Percentiles rank a stretch among this genome's conserved stretches.
phyloP scores from a whole-genome alignment of 2,888 invertebrate species.

The Diplazon laetatorius region DNA sequence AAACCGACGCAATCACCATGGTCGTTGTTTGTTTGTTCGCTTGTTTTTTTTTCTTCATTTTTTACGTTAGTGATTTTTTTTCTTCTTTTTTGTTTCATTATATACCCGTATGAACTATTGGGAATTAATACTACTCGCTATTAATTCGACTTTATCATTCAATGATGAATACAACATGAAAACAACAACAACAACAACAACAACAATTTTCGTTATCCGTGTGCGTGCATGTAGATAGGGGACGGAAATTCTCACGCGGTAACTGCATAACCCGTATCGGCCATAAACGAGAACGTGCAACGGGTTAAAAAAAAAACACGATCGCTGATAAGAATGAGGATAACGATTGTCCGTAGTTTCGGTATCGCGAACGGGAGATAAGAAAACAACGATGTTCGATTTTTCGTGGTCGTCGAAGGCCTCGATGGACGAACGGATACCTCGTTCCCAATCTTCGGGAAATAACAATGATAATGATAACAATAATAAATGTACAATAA shows the following conservation, averaged over 20 bases:
- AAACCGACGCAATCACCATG: no score
- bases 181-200: conserved; percentile 53
- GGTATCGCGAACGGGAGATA: conserved; percentile 26
- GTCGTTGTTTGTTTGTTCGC: no score
- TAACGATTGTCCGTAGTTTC: conserved; percentile 5
- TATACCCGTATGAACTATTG: no score
- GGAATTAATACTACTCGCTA: neutral
- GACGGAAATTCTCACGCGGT: neutral
- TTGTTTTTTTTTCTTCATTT: no score
- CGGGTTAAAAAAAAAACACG: neutral
- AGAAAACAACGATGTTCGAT: neutral
- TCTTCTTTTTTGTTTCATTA: no score
- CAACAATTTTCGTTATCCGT: conserved; percentile 45
- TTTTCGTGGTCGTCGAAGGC: conserved; percentile 5
- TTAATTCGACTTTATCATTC: neutral
- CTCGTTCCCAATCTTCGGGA: no score
- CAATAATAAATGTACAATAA: neutral
- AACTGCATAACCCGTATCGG: no score
- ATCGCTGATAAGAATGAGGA: neutral
- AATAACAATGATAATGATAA: no score
- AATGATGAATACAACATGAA: neutral
- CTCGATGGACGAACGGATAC: no score
- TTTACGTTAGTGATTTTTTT: no score
- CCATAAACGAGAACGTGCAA: neutral
- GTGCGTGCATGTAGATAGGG: neutral